Conservation (phyloP, 2,113 vertebrate species). For the Emydocephalus ijimae region DNA sequence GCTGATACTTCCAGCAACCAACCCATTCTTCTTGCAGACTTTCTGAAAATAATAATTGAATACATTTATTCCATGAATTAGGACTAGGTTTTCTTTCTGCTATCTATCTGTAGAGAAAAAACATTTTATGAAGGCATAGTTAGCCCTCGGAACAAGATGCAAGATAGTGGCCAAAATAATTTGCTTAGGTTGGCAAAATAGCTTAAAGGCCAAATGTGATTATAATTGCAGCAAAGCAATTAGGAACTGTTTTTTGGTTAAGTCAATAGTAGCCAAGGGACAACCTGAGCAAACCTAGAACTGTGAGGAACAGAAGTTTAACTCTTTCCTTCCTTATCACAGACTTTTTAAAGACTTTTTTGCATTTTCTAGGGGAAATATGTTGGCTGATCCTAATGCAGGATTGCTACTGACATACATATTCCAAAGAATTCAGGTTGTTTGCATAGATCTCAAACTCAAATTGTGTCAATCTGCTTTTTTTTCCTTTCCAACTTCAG, state of each 20-base stretch:
- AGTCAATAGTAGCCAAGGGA: neutral
- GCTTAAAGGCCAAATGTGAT: neutral
- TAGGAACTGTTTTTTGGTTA: neutral
- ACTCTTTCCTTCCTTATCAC: neutral
- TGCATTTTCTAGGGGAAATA: neutral
- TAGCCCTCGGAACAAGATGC: neutral
- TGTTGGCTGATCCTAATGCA: neutral
- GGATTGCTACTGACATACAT: neutral
- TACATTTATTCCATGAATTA: neutral
- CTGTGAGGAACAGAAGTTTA: neutral
- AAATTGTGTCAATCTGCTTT: neutral
- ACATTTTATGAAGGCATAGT: no score
- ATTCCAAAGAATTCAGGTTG: neutral
- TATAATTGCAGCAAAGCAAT: neutral
- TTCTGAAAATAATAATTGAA: neutral
- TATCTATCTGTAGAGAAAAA: neutral
- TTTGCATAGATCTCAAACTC: neutral
- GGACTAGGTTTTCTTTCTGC: neutral
- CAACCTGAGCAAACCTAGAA: neutral
- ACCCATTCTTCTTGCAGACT: neutral
- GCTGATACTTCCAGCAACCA: neutral
- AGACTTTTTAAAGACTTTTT: neutral
- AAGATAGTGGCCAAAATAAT: neutral
- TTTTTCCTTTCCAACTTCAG: neutral
- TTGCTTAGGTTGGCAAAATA: neutral